Base-by-base conservation (phyloP, 1,140 invertebrate genomes). In the Drosophila simulans region DNA sequence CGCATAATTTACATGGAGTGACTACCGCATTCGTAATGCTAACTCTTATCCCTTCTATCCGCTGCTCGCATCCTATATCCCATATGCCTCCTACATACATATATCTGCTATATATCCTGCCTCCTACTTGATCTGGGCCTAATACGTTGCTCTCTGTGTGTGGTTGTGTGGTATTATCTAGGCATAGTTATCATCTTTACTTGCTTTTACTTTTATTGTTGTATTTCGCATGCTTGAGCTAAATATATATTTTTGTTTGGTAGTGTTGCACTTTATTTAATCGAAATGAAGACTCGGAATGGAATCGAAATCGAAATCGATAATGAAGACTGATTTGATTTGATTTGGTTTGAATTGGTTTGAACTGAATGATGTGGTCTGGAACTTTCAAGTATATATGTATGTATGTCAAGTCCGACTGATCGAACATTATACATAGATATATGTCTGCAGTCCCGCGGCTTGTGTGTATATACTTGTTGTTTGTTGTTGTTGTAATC, bases 1-100 rank as follows among this genome's bases (percentile, higher is more conserved):
- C 81, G 82, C 82, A 77, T 86, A 81, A 78, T 85, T 86, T 86
- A 85, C 82, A 85, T 86, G 82, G 82, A 74, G 71, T 81, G 76
- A 69, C 59, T 66, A 46, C 43, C 53, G 40, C 48, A 42, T 71
- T 66, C 35, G 49, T 35, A 35, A 49, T 48, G 71, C 73, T 65
- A 77, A 46, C 40, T 66, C 49, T 69, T 37, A 10, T 39, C 37
- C 13, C 37, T 39, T 37, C 27, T 37, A 37, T 45, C 45, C 40
- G 37, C 42, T 34, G 46, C 10, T 27, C 5, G 10, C 31, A 31
- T 31, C 25, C 10, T 34, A 13, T 42, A 12, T 34, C 55, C 31
- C 31, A 31, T 31, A 31, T 31, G 31, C 31, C 11, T 45, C 17
- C 55, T 15, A 12, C 55, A 7, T n/a, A 22, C 25, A 15, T 60